Conservation (phyloP, 2,797 vertebrate genomes). For the Australoheros facetus region DNA sequence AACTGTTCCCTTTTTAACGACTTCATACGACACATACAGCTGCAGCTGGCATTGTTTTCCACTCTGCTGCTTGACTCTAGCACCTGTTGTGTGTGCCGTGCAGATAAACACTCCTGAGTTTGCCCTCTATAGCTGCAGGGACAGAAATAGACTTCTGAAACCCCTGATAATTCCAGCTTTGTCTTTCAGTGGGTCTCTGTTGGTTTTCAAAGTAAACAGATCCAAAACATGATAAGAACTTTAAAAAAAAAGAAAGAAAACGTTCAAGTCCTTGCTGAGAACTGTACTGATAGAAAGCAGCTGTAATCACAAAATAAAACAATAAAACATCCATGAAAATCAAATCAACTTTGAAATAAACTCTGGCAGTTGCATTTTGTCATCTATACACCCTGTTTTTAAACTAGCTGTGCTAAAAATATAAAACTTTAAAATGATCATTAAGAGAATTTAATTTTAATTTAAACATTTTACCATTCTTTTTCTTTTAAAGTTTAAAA, state of each 20-base stretch:
- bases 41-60: conserved; percentile 61
- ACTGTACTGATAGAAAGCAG: neutral
- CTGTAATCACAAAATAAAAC: conserved; percentile 9
- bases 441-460: neutral
- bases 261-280: neutral
- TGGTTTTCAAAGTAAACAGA: conserved; percentile 8
- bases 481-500: neutral
- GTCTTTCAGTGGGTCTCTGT: neutral
- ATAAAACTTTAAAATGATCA: neutral
- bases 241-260: neutral
- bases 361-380: neutral
- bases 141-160: conserved; percentile 41
- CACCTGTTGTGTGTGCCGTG: conserved; percentile 57
- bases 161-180: neutral
- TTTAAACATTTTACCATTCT: neutral
- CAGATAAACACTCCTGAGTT: conserved; percentile 40
- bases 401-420: neutral
- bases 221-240: conserved; percentile 9
- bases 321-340: conserved; percentile 9
- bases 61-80: conserved; percentile 21
- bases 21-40: conserved; percentile 28
- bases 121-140: neutral
- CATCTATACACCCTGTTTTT: neutral
- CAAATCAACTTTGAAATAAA: neutral
- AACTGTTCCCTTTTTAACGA: conserved; percentile 12